A percentile compares a stretch with the other conserved stretches of the same genome.
phyloP scores from a whole-genome alignment of 2,113 vertebrate species.

The Ailurus styani region DNA sequence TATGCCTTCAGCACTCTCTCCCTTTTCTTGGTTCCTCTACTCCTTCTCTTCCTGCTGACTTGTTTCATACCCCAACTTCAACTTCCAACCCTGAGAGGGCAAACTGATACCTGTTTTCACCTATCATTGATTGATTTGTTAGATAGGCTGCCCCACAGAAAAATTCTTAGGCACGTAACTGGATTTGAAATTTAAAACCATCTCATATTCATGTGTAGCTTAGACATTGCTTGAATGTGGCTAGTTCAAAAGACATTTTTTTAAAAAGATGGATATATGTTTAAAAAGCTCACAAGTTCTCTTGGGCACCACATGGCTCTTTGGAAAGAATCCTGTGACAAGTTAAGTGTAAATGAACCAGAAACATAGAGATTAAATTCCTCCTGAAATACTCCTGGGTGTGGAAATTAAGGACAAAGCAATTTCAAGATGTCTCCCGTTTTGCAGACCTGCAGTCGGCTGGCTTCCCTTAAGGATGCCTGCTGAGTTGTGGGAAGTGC shows the following conservation, averaged over 20 bases:
- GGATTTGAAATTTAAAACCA: slow-evolving; percentile 11
- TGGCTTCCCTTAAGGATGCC: background rate
- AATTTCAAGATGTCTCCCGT: background rate
- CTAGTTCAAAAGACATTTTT: background rate
- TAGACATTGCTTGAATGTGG: background rate
- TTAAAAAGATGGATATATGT: background rate
- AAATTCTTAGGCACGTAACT: background rate
- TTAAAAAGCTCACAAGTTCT: slow-evolving; percentile 26
- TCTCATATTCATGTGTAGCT: background rate
- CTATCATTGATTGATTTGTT: background rate
- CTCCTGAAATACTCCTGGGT: slow-evolving; percentile 1
- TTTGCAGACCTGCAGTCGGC: background rate
- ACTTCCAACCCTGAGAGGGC: background rate
- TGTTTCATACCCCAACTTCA: background rate
- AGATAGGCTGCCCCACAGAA: background rate
- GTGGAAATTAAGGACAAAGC: slow-evolving; percentile 20
- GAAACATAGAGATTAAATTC: slow-evolving; percentile 45
- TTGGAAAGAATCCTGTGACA: slow-evolving; percentile 43
- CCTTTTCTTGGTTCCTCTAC: background rate
- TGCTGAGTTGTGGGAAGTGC: background rate
- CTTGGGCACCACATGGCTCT: background rate
- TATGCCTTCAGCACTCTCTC: background rate
- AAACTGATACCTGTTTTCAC: background rate
- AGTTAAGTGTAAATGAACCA: slow-evolving; percentile 50
- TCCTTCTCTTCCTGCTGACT: background rate